Conservation (phyloP, 1,140 invertebrate species). For the Drosophila kohkoa region DNA sequence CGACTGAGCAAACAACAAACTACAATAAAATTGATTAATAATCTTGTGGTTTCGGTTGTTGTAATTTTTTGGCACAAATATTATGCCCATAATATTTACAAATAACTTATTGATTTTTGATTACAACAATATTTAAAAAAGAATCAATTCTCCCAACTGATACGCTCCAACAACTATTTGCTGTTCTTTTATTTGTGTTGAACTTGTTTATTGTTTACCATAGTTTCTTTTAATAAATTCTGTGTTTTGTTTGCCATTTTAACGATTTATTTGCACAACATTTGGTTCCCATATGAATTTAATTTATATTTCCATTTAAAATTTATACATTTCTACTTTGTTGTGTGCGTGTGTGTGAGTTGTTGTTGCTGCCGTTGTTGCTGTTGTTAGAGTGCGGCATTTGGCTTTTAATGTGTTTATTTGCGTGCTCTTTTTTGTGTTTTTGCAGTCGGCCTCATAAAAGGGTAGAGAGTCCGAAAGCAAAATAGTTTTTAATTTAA, state of each 20-base stretch:
- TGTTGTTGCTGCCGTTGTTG: constrained; percentile 33
- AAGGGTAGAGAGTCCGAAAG: constrained; percentile 45
- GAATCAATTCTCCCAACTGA: neutral
- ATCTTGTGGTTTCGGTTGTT: neutral
- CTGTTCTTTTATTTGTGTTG: neutral
- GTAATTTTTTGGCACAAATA: constrained; percentile 32
- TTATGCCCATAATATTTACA: constrained; percentile 44
- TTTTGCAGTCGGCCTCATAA: constrained; percentile 60
- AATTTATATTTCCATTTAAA: constrained; percentile 81
- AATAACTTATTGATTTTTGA: constrained; percentile 71
- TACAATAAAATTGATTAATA: constrained; percentile 13
- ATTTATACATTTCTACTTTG: constrained; percentile 74
- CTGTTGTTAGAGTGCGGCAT: constrained; percentile 56
- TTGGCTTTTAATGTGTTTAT: constrained; percentile 78
- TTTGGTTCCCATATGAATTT: constrained; percentile 81
- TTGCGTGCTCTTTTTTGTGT: constrained; percentile 64
- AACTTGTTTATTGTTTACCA: constrained; percentile 21
- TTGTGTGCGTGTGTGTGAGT: constrained; percentile 24
- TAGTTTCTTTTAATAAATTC: constrained; percentile 36
- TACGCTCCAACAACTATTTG: neutral
- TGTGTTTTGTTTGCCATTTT: constrained; percentile 72
- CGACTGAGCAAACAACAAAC: neutral
- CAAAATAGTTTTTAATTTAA: constrained; percentile 78
- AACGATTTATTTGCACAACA: constrained; percentile 80
- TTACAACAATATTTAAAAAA: constrained; percentile 62